Evolutionary conservation across 2,113 vertebrate species (phyloP).

Genomic region (Sporophila hypoxantha): DNA sequence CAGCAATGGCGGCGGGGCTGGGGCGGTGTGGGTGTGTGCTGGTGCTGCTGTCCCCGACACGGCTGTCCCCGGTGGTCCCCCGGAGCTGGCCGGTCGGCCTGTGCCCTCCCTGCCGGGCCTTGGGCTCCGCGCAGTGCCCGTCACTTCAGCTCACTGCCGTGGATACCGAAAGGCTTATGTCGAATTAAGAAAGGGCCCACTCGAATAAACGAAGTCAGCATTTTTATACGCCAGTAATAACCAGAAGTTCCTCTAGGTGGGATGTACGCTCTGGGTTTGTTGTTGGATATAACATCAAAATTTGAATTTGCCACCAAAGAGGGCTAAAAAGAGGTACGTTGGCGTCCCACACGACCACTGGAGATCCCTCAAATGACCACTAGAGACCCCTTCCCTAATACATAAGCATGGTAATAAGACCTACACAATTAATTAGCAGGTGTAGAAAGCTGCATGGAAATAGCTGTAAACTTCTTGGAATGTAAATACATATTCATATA

Average conservation of each 20-base stretch:
- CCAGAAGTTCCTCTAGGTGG: background rate
- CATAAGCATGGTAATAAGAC: background rate
- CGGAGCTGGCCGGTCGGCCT: rapidly evolving
- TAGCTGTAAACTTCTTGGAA: background rate
- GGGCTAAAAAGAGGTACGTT: background rate
- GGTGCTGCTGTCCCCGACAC: rapidly evolving
- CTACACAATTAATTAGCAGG: background rate
- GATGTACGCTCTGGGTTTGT: background rate
- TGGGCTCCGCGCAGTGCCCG: background rate
- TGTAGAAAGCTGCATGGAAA: background rate
- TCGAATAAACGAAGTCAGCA: background rate
- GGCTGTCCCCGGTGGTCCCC: rapidly evolving
- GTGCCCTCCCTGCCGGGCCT: rapidly evolving
- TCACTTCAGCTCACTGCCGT: rapidly evolving
- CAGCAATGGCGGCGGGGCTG: rapidly evolving
- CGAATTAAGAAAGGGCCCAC: background rate
- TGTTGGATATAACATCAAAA: too few relatives aligned
- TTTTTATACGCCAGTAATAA: background rate
- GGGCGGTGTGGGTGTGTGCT: rapidly evolving
- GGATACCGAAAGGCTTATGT: rapidly evolving
- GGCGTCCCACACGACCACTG: too few relatives aligned
- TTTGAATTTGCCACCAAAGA: background rate
- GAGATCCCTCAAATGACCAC: background rate
- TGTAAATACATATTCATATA: background rate
- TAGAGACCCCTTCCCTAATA: background rate